Evolutionary conservation across 2,113 vertebrate genomes (phyloP), one percentile per base, ranked within the genome.

Genomic region (Polypterus bichir): DNA sequence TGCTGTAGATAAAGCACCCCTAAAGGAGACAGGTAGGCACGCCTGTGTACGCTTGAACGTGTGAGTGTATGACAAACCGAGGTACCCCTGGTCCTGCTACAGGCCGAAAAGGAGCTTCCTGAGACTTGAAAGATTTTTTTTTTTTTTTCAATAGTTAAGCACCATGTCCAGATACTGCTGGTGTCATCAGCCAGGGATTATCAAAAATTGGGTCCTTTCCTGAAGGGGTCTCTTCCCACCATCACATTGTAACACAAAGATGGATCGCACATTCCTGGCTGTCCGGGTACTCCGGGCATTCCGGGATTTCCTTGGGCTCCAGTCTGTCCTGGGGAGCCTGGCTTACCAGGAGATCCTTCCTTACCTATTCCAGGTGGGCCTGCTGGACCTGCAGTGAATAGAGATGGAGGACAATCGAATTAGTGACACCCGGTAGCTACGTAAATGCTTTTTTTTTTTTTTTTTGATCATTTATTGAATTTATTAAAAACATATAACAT

Each of bases 121-220:
- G 94, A 97, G 94, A 86, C 81, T 66, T 79, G 78, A 86, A 85
- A 83, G 68, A 86, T 75, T 77, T 66, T 48, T 27, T 27, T 27
- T n/a, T n/a, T 27, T 27, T 52, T 49, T 53, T 65, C 58, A 68
- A 66, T 74, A 77, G 71, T 79, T 68, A 85, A 84, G 78, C 79
- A 87, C 87, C 85, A 76, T 64, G 67, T 80, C 70, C 70, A 70
- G 74, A 68, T 76, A 63, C 72, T 71, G 74, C 73, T 67, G 73
- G 62, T 52, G 70, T 62, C 68, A 62, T 70, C 71, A 60, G 62
- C 60, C 59, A 69, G 57, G 49, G 10, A 52, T 65, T 82, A 63
- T 78, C 88, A 98, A 87, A 97, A 97, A 79, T 90, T 94, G 73
- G 94, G 94, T 74, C 94, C 94, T 88, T 98, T 98, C 79, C 89